Conservation (phyloP, 2,888 invertebrate genomes). For the Spodoptera exigua region DNA sequence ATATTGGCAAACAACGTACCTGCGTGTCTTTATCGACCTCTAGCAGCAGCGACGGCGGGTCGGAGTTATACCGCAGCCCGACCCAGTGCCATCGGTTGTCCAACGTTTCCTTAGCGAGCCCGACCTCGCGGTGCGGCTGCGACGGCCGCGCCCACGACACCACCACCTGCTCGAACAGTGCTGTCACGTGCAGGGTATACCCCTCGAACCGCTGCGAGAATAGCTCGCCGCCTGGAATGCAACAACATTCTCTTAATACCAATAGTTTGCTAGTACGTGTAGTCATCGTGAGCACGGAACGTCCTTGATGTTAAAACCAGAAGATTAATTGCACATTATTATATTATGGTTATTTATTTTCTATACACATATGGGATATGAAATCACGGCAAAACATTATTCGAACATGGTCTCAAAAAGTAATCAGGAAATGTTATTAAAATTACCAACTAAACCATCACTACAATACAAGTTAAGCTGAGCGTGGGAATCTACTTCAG, state of each 20-base stretch:
- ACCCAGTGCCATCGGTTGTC: slow-evolving; percentile 95
- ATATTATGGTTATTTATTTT: too few species aligned
- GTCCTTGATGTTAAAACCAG: too few species aligned
- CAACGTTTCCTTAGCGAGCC: slow-evolving; percentile 91
- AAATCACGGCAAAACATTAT: too few species aligned
- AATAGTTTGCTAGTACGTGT: too few species aligned
- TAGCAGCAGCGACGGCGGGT: slow-evolving; percentile 80
- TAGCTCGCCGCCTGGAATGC: slow-evolving; percentile 90
- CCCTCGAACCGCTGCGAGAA: slow-evolving; percentile 92
- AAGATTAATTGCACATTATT: too few species aligned
- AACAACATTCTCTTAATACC: background rate
- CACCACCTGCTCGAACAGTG: slow-evolving; percentile 89
- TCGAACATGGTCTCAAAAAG: too few species aligned
- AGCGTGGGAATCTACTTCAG: too few species aligned
- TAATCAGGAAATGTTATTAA: too few species aligned
- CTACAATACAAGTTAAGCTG: too few species aligned
- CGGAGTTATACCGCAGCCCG: slow-evolving; percentile 89
- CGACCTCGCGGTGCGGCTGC: slow-evolving; percentile 89
- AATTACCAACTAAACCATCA: too few species aligned
- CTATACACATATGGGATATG: too few species aligned
- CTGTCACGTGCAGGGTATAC: slow-evolving; percentile 90
- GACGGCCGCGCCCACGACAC: slow-evolving; percentile 89
- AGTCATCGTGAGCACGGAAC: too few species aligned
- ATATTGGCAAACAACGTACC: slow-evolving; percentile 54
- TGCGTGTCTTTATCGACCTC: slow-evolving; percentile 81